Evolutionary conservation across 2,888 invertebrate genomes (phyloP), one percentile per base, ranked within the genome.

Genomic region (Papilio gigon): DNA sequence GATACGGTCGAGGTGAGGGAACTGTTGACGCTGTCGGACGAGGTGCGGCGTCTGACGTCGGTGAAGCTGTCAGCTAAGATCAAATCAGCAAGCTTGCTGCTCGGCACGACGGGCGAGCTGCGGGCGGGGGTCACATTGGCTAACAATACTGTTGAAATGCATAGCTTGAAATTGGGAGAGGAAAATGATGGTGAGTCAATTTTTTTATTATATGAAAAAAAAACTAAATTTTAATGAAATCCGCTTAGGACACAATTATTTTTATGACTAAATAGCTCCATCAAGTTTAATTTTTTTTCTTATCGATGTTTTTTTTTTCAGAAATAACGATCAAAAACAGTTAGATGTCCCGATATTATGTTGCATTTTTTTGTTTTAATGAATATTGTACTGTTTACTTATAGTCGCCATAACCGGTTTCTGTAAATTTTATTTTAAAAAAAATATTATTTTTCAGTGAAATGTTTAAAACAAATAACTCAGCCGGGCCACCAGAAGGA

Each of bases 401-500:
- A n/a, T n/a, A n/a, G n/a, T n/a, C n/a, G n/a, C n/a, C n/a, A n/a
- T n/a, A n/a, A n/a, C n/a, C n/a, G n/a, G n/a, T n/a, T n/a, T n/a
- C n/a, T n/a, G n/a, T n/a, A n/a, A n/a, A n/a, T n/a, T n/a, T n/a
- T n/a, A n/a, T n/a, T n/a, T n/a, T n/a, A 40, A 11, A 40, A 40
- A n/a, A 42, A 20, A 42, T 8, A 8, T 47, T 59, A 9, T 44
- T 59, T 84, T 83, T 1, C 81, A 92, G 92, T 90, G 33, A 84
- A 83, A 77, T 90, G 90, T 71, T 84, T 97, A 17, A 93, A 96
- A 71, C 94, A 94, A 65, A 92, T 98, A 58, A 92, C 92, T 0
- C 92, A 93, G 71, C 95, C 95, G 14, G 99, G 99, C 0, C 99
- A 99, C 88, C 95, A 97, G 68, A 96, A 96, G 58, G 98, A 99